phyloP scores from a whole-genome alignment of 2,888 invertebrate species.

The Cecidostiba fungosa region DNA sequence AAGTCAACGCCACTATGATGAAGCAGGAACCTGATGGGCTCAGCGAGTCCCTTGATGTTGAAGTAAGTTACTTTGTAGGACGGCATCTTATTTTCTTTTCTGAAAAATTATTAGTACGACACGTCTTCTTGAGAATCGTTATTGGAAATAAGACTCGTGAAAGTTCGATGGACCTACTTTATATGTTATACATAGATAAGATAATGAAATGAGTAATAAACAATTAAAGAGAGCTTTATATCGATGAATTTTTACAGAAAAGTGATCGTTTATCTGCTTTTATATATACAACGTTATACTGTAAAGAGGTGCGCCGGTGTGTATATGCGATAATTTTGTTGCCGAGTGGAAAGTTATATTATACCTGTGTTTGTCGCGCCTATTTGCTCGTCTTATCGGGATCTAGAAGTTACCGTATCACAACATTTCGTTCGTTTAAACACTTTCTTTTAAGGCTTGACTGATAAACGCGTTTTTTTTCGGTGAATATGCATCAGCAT shows the following conservation, averaged over 20 bases:
- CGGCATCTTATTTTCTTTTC: slow-evolving; percentile 64
- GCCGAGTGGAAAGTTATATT: neutral
- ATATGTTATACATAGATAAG: neutral
- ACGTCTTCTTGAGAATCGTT: neutral
- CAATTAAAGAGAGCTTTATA: neutral
- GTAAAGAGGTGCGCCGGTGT: neutral
- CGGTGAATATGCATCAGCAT: neutral
- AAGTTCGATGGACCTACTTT: no score
- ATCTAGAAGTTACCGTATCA: neutral
- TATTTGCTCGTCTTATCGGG: neutral
- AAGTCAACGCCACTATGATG: slow-evolving; percentile 77
- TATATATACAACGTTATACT: no score
- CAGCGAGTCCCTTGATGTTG: slow-evolving; percentile 76
- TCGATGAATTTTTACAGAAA: neutral
- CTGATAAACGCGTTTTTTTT: neutral
- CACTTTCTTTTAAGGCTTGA: neutral
- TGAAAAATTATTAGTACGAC: neutral
- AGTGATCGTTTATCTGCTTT: neutral
- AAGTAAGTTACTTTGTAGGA: slow-evolving; percentile 79
- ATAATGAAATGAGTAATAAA: no score
- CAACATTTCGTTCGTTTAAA: neutral
- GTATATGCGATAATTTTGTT: neutral
- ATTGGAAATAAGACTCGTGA: no score
- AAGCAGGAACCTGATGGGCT: slow-evolving; percentile 79
- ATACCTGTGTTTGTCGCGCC: neutral